Percentiles rank a stretch among this genome's conserved stretches.
Evolutionary conservation across 2,797 vertebrate species (phyloP).

Genomic region (Poecilia wingei): DNA sequence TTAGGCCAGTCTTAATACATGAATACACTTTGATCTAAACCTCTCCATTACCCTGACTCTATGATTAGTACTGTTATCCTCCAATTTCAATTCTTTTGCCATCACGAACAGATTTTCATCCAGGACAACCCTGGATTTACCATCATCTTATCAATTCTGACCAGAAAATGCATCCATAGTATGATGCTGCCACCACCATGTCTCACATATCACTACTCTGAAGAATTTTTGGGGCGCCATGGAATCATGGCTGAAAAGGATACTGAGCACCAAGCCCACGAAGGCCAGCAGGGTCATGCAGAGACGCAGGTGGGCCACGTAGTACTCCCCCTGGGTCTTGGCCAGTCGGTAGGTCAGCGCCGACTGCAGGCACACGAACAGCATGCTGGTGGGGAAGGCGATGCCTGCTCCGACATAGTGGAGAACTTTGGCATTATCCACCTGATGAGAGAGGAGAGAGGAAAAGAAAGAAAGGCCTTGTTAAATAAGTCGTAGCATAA

Average conservation of each 20-base stretch:
- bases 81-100: background rate
- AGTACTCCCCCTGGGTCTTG: conserved; percentile 87
- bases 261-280: conserved; percentile 88
- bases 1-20: background rate
- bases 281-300: conserved; percentile 86
- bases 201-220: background rate
- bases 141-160: background rate
- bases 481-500: background rate
- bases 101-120: background rate
- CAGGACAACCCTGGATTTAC: background rate
- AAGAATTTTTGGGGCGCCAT: conserved; percentile 28
- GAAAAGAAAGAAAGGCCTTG: background rate
- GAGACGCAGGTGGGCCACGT: conserved; percentile 86
- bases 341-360: conserved; percentile 90
- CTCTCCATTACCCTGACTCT: background rate
- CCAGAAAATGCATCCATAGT: background rate
- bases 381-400: conserved; percentile 91
- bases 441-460: conserved; percentile 70
- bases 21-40: background rate
- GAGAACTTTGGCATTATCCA: conserved; percentile 90
- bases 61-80: background rate
- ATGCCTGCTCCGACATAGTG: conserved; percentile 92
- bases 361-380: conserved; percentile 90
- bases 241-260: conserved; percentile 77
- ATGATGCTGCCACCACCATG: background rate